Evolutionary conservation across 1,140 invertebrate species (phyloP).

Genomic region (Phymorhynchus buccinoides): DNA sequence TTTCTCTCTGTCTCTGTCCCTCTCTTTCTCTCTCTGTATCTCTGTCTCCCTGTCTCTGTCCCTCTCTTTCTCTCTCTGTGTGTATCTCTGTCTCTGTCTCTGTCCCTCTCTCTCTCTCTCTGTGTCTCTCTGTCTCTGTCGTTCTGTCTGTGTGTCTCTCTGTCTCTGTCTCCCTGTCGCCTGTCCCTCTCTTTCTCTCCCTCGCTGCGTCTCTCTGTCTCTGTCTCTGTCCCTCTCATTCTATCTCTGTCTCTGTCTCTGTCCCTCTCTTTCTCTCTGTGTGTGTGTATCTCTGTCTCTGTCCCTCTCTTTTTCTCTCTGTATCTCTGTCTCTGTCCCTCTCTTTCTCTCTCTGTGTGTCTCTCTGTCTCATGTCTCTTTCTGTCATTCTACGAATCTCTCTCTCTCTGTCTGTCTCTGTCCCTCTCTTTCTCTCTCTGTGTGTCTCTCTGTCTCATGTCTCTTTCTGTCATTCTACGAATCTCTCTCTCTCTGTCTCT

Average conservation of each 20-base stretch:
- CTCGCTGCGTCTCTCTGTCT: background rate
- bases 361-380: too few relatives aligned
- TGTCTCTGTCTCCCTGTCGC: conserved; percentile 1
- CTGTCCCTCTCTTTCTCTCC: background rate
- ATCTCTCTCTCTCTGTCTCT: too few relatives aligned
- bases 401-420: too few relatives aligned
- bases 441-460: background rate
- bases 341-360: background rate
- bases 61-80: background rate
- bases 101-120: too few relatives aligned
- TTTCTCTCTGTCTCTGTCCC: too few relatives aligned
- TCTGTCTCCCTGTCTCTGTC: too few relatives aligned
- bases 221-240: background rate
- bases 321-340: background rate
- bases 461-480: too few relatives aligned
- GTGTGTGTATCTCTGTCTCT: background rate
- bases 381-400: too few relatives aligned
- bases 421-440: too few relatives aligned
- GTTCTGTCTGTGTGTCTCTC: background rate
- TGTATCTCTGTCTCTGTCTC: too few relatives aligned
- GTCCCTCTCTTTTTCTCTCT: background rate
- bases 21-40: too few relatives aligned
- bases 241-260: background rate
- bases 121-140: too few relatives aligned
- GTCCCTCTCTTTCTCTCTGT: background rate